These are phyloP conservation scores for Chaetodon auriga DNA, from an alignment of 2,113 vertebrate species.

Conservation along the genomic window DNA sequence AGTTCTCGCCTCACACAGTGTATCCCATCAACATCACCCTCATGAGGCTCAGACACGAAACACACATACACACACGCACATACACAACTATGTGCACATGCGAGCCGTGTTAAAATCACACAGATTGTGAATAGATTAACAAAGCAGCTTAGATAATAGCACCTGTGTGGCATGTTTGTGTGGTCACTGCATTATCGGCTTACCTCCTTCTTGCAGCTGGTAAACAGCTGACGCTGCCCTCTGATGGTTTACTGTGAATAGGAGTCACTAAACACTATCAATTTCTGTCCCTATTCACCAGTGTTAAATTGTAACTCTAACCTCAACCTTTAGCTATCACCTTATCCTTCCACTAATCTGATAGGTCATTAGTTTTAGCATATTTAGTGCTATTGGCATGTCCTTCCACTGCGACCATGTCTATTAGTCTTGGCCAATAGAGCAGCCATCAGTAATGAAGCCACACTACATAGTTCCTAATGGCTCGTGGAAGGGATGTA, in stretches of 20 bases:
- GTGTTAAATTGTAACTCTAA: constrained; percentile 22
- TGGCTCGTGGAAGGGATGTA: constrained; percentile 58
- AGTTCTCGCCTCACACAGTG: constrained; percentile 28
- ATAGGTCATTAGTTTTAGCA: constrained; percentile 55
- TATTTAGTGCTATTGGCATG: constrained; percentile 69
- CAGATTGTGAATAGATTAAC: constrained; percentile 38
- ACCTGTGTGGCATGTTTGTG: neutral
- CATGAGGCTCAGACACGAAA: neutral
- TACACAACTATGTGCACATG: neutral
- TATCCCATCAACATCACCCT: constrained; percentile 5
- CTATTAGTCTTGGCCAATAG: constrained; percentile 68
- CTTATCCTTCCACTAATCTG: constrained; percentile 46
- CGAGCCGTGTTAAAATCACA: constrained; percentile 19
- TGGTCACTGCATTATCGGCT: constrained; percentile 23
- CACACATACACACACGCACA: neutral
- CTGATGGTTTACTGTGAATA: constrained; percentile 8
- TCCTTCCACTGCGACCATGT: constrained; percentile 59
- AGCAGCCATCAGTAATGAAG: constrained; percentile 70
- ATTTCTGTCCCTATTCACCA: constrained; percentile 10
- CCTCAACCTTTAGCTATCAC: constrained; percentile 45
- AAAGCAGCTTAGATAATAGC: constrained; percentile 27
- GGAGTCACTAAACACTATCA: constrained; percentile 35
- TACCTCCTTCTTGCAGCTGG: constrained; percentile 11
- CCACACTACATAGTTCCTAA: constrained; percentile 60
- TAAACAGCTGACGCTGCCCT: constrained; percentile 38